These are phyloP conservation scores for Cephonodes hylas DNA, from an alignment of 2,888 invertebrate species.

Conservation along the genomic window DNA sequence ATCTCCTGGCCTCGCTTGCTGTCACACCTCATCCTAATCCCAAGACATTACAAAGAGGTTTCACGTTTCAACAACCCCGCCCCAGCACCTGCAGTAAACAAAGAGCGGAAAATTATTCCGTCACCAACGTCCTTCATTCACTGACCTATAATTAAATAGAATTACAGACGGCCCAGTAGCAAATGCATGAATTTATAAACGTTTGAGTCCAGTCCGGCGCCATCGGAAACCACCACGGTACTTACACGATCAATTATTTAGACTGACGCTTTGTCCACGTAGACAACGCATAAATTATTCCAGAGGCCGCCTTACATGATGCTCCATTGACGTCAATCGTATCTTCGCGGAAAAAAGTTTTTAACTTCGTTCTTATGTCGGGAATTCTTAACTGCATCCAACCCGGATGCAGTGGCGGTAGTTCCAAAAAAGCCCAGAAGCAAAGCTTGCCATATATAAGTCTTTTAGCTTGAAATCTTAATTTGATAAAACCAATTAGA, in stretches of 20 bases:
- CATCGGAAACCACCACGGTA: background rate
- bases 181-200: background rate
- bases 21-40: too few species aligned
- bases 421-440: too few species aligned
- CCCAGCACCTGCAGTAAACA: too few species aligned
- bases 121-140: background rate
- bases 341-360: background rate
- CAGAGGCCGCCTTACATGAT: background rate
- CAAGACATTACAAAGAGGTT: too few species aligned
- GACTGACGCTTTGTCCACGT: background rate
- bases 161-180: background rate
- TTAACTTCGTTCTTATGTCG: background rate
- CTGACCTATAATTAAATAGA: background rate
- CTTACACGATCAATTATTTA: constrained; percentile 8
- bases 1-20: too few species aligned
- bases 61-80: too few species aligned
- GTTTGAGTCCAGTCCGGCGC: background rate
- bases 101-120: background rate
- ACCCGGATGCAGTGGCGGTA: too few species aligned
- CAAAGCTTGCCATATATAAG: too few species aligned
- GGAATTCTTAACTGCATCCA: too few species aligned
- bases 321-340: background rate
- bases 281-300: constrained; percentile 2
- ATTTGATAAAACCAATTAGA: too few species aligned
- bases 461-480: too few species aligned